phyloP scores from a whole-genome alignment of 2,888 invertebrate species.

The Psococerastis gibbosa region DNA sequence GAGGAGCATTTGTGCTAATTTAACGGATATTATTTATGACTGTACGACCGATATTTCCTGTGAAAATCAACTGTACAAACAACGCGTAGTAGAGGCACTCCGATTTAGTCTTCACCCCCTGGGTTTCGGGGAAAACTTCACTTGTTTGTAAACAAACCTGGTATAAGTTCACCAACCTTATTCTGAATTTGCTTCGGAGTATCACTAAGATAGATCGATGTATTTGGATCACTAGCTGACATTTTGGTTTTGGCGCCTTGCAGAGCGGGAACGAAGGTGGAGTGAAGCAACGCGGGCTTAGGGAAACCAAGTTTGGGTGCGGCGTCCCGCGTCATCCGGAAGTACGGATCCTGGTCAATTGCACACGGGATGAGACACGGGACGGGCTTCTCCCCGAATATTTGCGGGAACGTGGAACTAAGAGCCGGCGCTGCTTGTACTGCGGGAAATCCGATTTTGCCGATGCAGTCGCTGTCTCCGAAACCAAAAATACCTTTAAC shows the following conservation, averaged over 20 bases:
- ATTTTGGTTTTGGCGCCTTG: conserved; percentile 97
- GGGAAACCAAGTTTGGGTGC: conserved; percentile 72
- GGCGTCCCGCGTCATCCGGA: conserved; percentile 97
- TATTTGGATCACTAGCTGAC: conserved; percentile 88
- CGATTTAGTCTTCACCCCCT: too few species aligned
- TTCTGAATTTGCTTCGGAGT: conserved; percentile 89
- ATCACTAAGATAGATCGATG: conserved; percentile 89
- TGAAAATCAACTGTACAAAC: too few species aligned
- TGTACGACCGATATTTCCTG: too few species aligned
- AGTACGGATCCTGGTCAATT: conserved; percentile 99
- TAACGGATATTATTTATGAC: too few species aligned
- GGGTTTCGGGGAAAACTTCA: too few species aligned
- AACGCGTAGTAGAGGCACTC: too few species aligned
- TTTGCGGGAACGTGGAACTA: conserved; percentile 74
- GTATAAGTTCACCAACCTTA: conserved; percentile 49
- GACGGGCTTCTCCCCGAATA: conserved; percentile 62
- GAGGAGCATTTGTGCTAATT: too few species aligned
- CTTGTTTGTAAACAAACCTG: too few species aligned
- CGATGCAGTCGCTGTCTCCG: conserved; percentile 85
- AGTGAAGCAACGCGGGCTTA: conserved; percentile 76
- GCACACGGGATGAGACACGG: conserved; percentile 90
- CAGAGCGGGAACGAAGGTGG: conserved; percentile 79
- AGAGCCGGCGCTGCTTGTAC: conserved; percentile 92
- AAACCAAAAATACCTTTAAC: conserved; percentile 98
- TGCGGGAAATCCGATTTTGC: conserved; percentile 92